Evolutionary conservation across 1,140 invertebrate genomes (phyloP), one percentile per base, ranked within the genome.

Genomic region (Tetramorium alpestre): DNA sequence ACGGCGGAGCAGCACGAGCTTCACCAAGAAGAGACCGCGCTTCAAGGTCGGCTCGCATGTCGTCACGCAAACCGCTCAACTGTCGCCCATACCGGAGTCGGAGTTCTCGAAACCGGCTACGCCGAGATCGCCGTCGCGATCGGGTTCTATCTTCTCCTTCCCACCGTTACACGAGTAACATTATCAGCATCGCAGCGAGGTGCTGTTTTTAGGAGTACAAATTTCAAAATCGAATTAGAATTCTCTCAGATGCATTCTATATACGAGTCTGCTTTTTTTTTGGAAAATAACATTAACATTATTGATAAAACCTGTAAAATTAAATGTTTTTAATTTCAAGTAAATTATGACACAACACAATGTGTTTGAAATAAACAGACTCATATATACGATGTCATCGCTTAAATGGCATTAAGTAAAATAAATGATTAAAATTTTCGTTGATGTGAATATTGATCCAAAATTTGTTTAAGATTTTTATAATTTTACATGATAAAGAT

Each of bases 51-150:
- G 93, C 10, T 93, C 93, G 7, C 94, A 96, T 92, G 91, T 96
- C 87, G 91, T 96, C 84, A 91, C 93, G 76, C 93, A 96, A 90
- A 91, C 96, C 89, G 84, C 96, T 93, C 93, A 97, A 49, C 93
- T 97, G 60, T 97, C 97, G 47, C 97, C 97, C 11, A 97, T 97
- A 47, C 96, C 96, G 56, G 97, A 97, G 90, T 97, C 97, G 18
- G 97, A 97, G n/a, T 94, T 97, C 2, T 97, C 97, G 4, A 97
- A 97, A 94, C 97, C 97, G 0, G 96, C 96, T 3, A 97, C 97
- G 69, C 97, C 97, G 22, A 95, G 96, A 88, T 96, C 97, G 76
- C 96, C 97, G n/a, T 95, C 94, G 16, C 94, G 96, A 75, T 56
- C 90, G 1, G 88, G 88, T 64, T 91, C 92, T 6, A 49, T 49